These are phyloP conservation scores for Cebidichthys violaceus DNA, from an alignment of 2,113 vertebrate genomes.

Conservation along the genomic window DNA sequence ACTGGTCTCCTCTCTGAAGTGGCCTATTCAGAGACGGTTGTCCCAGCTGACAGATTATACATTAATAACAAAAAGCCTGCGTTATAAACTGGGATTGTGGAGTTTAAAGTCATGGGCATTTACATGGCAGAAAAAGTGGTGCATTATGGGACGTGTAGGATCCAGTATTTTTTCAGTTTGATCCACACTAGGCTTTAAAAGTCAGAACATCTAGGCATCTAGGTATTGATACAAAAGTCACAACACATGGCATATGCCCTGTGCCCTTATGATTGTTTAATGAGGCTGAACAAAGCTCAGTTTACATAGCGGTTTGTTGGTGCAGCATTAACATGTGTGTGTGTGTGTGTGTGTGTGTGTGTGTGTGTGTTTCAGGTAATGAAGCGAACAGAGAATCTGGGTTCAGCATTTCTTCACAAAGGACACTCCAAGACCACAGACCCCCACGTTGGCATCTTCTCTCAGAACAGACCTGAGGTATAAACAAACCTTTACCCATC, in stretches of 20 bases:
- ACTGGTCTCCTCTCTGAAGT: no score
- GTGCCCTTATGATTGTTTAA: background rate
- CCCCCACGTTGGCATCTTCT: slow-evolving; percentile 91
- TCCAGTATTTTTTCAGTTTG: background rate
- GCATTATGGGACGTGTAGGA: background rate
- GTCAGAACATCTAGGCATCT: background rate
- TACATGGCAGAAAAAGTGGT: background rate
- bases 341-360: slow-evolving; percentile 8
- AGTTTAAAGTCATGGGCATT: no score
- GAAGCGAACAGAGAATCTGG: slow-evolving; percentile 86
- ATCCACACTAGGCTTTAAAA: background rate
- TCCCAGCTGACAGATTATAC: no score
- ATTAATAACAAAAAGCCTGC: no score
- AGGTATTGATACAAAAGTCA: background rate
- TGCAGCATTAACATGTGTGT: background rate
- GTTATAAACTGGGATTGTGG: no score
- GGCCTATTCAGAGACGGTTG: no score
- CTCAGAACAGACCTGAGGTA: slow-evolving; percentile 96
- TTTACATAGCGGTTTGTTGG: background rate
- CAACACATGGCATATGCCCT: background rate
- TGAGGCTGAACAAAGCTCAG: background rate
- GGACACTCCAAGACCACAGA: slow-evolving; percentile 84
- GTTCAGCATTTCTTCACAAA: slow-evolving; percentile 90
- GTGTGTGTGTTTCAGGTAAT: slow-evolving; percentile 78
- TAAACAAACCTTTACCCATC: background rate